Evolutionary conservation across 2,888 invertebrate genomes (phyloP).

Genomic region (Drosophila robusta): DNA sequence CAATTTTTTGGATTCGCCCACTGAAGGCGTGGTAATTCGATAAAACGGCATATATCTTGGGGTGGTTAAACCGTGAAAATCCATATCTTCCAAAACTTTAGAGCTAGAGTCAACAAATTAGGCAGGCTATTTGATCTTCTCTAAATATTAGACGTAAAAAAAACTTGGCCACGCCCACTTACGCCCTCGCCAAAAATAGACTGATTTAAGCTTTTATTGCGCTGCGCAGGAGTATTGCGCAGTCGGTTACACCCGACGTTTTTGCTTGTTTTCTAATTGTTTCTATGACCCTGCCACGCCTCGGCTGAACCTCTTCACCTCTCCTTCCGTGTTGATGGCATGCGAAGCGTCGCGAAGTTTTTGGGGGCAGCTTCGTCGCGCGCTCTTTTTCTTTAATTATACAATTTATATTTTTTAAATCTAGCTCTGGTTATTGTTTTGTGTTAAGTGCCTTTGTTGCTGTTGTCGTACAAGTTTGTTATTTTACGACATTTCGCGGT

Average conservation of each 20-base stretch:
- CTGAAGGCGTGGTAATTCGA: too few relatives aligned
- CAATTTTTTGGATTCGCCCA: too few relatives aligned
- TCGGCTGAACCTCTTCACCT: conserved; percentile 3
- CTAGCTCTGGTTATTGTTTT: conserved; percentile 33
- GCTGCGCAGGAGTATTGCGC: too few relatives aligned
- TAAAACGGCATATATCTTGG: too few relatives aligned
- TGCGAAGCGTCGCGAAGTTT: conserved; percentile 18
- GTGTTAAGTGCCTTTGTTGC: conserved; percentile 42
- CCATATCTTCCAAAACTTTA: too few relatives aligned
- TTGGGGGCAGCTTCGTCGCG: conserved; percentile 31
- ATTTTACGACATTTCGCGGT: conserved; percentile 64
- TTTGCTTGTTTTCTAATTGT: conserved; percentile 13
- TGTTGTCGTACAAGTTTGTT: conserved; percentile 28
- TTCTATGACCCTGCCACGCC: conserved; percentile 65
- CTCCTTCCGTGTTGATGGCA: conserved; percentile 1
- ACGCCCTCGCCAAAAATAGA: too few relatives aligned
- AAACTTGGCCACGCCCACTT: too few relatives aligned
- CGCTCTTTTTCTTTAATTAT: conserved; percentile 65
- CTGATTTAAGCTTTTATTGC: too few relatives aligned
- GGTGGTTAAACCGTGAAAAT: too few relatives aligned
- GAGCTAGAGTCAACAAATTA: too few relatives aligned
- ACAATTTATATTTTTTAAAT: conserved; percentile 60
- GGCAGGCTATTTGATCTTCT: too few relatives aligned
- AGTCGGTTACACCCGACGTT: neutral
- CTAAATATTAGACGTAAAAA: too few relatives aligned